A percentile compares a stretch with the other conserved stretches of the same genome.
Conservation (phyloP, 1,140 invertebrate species). For the Drosophila biarmipes region DNA sequence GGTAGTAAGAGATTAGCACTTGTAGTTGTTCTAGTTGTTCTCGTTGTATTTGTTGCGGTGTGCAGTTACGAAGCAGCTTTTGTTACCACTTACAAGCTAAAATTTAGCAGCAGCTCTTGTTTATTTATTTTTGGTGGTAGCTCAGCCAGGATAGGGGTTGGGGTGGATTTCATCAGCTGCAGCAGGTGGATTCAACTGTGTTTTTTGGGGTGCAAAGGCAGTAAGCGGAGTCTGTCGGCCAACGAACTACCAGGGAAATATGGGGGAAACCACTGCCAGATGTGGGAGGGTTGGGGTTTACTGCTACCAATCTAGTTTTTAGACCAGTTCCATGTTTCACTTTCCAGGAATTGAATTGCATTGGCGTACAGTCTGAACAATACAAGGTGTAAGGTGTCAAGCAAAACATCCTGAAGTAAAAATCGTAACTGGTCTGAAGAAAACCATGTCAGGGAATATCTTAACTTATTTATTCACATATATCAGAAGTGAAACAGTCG, state of each 20-base stretch:
- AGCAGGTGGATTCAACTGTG: constrained; percentile 31
- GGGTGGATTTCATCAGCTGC: constrained; percentile 12
- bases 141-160: constrained; percentile 15
- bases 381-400: too few relatives aligned
- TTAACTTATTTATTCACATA: neutral
- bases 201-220: constrained; percentile 34
- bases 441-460: neutral
- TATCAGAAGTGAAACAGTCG: neutral
- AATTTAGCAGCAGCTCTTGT: constrained; percentile 38
- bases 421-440: neutral
- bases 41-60: constrained; percentile 45
- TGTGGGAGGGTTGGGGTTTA: constrained; percentile 6
- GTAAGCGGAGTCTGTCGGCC: constrained; percentile 20
- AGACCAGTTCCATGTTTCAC: neutral
- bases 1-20: constrained; percentile 27
- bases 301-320: neutral
- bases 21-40: constrained; percentile 29
- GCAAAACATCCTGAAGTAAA: neutral
- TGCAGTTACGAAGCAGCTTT: constrained; percentile 65
- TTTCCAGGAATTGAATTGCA: neutral
- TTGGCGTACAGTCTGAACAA: neutral
- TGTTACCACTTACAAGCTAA: constrained; percentile 47
- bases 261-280: constrained; percentile 14
- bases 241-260: constrained; percentile 10
- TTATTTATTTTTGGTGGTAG: constrained; percentile 22